phyloP scores from a whole-genome alignment of 2,113 vertebrate genomes.

The Melierax canorus region DNA sequence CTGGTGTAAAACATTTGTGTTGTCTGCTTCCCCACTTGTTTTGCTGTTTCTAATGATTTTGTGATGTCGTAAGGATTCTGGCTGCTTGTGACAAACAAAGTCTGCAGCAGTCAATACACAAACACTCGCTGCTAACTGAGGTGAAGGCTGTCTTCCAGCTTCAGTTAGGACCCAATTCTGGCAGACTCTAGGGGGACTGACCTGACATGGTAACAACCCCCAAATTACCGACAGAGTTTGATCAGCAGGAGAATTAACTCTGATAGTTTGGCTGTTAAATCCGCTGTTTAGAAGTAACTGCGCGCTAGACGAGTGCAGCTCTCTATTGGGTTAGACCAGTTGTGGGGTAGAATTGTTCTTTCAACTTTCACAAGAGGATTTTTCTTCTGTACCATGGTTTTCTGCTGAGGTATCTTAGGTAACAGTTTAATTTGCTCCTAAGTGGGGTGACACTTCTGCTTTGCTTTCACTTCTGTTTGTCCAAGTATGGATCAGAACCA shows the following conservation, averaged over 20 bases:
- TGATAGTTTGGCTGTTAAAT: neutral
- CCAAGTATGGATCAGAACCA: neutral
- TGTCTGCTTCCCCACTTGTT: neutral
- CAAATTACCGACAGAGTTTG: neutral
- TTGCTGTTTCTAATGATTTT: neutral
- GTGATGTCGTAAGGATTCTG: neutral
- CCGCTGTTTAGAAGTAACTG: neutral
- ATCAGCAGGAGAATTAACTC: neutral
- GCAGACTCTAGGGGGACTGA: neutral
- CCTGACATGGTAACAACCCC: neutral
- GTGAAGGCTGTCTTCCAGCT: neutral
- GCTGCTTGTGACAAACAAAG: neutral
- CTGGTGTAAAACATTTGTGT: neutral
- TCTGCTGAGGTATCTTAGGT: neutral
- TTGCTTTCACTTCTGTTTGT: neutral
- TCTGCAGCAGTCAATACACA: neutral
- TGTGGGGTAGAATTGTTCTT: neutral
- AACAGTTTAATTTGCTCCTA: neutral
- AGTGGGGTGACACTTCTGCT: neutral
- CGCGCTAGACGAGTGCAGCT: fast-evolving
- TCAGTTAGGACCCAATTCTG: neutral
- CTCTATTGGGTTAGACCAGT: neutral
- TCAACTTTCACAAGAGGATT: neutral
- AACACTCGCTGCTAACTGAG: neutral
- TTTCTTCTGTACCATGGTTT: neutral